Evolutionary conservation across 2,113 vertebrate species (phyloP).

Genomic region (Cairina moschata): DNA sequence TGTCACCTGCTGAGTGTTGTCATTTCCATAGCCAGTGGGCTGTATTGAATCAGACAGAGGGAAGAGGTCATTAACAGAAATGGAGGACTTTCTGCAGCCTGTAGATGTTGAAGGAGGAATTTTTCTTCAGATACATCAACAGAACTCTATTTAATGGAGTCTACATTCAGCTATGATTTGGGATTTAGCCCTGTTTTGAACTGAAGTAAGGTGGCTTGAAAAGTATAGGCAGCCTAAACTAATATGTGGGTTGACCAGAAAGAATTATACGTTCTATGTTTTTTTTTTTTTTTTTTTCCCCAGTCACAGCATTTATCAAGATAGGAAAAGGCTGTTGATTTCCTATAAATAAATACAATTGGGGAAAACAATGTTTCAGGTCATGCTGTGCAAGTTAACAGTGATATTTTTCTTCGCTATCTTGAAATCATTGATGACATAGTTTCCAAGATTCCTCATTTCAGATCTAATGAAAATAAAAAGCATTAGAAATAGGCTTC

Average conservation of each 20-base stretch:
- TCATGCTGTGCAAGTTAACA: background rate
- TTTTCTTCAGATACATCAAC: constrained; percentile 54
- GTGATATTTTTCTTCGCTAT: background rate
- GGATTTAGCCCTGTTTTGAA: constrained; percentile 50
- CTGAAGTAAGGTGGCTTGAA: constrained; percentile 56
- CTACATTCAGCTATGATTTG: constrained; percentile 50
- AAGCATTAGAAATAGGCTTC: background rate
- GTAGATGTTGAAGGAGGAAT: constrained; percentile 45
- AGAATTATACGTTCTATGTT: background rate
- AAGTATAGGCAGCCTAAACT: constrained; percentile 48
- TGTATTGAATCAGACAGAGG: constrained; percentile 79
- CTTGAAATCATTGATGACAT: background rate
- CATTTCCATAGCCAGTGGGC: constrained; percentile 83
- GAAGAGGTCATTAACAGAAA: constrained; percentile 83
- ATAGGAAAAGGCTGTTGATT: background rate
- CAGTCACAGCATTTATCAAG: background rate
- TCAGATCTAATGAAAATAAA: background rate
- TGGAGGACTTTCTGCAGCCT: constrained; percentile 73
- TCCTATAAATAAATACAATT: constrained; percentile 45
- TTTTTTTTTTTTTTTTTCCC: background rate
- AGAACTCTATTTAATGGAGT: constrained; percentile 57
- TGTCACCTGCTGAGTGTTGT: constrained; percentile 82
- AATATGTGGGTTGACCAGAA: background rate
- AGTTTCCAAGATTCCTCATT: background rate
- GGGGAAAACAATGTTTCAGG: background rate